Evolutionary conservation across 1,140 invertebrate genomes (phyloP).

Genomic region (Drosophila biarmipes): DNA sequence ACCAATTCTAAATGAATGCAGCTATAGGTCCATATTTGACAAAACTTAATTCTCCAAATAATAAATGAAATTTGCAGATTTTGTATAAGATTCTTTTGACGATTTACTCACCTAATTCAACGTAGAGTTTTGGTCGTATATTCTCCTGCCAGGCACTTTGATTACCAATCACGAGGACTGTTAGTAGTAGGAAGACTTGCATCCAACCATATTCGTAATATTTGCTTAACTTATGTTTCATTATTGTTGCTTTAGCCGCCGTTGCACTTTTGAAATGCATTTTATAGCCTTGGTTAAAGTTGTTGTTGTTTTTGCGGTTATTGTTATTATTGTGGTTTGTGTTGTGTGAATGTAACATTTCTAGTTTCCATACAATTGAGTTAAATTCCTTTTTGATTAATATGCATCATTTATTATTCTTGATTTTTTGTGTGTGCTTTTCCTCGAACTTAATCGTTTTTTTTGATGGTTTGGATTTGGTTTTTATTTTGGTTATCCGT

Average conservation of each 20-base stretch:
- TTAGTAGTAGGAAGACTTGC: constrained; percentile 84
- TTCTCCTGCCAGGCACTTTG: constrained; percentile 92
- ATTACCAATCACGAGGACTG: constrained; percentile 84
- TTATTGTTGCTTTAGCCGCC: constrained; percentile 57
- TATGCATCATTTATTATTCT: constrained; percentile 34
- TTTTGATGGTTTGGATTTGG: constrained; percentile 34
- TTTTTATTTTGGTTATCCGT: constrained; percentile 44
- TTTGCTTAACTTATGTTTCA: constrained; percentile 49
- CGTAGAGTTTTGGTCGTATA: constrained; percentile 93
- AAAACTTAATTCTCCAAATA: no score
- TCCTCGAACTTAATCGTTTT: constrained; percentile 25
- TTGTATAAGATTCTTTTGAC: background rate
- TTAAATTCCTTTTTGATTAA: constrained; percentile 49
- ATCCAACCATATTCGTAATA: constrained; percentile 57
- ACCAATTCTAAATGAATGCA: background rate
- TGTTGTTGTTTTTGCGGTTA: constrained; percentile 34
- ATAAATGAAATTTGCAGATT: no score
- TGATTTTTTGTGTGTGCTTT: constrained; percentile 33
- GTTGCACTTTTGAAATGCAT: constrained; percentile 51
- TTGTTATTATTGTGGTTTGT: constrained; percentile 38
- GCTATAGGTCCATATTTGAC: background rate
- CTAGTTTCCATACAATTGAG: constrained; percentile 73
- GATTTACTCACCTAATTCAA: constrained; percentile 90
- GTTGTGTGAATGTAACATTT: constrained; percentile 73
- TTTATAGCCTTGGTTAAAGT: constrained; percentile 39